Conservation (phyloP, 2,797 vertebrate genomes). For the Picus viridis region DNA sequence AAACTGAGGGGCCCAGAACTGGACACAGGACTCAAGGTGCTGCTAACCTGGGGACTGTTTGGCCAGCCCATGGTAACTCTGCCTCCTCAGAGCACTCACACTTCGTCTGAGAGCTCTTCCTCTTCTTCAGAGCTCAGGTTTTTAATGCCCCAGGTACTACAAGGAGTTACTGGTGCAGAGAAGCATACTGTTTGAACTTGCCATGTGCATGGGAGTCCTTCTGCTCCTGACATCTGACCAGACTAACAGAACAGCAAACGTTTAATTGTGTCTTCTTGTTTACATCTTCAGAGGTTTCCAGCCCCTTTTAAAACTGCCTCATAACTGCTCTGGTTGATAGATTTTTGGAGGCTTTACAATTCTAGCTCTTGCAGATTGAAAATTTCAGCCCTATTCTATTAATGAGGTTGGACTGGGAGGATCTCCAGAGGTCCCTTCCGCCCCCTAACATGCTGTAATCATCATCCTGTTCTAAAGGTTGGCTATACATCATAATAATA, state of each 20-base stretch:
- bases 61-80: background rate
- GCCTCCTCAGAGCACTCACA: background rate
- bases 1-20: no score
- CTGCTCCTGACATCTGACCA: background rate
- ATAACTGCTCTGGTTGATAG: background rate
- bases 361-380: background rate
- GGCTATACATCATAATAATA: background rate
- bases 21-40: no score
- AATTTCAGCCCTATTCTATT: background rate
- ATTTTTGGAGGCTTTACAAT: background rate
- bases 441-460: background rate
- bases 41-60: background rate
- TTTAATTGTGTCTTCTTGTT: background rate
- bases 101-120: background rate
- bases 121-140: background rate
- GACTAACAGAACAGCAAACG: background rate
- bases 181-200: background rate
- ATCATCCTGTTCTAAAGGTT: background rate
- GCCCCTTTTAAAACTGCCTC: background rate
- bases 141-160: background rate
- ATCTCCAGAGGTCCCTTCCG: no score
- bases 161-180: background rate
- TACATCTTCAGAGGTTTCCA: background rate
- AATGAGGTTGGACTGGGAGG: background rate
- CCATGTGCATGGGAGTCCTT: fast-evolving